Evolutionary conservation across 2,888 invertebrate genomes (phyloP), one percentile per base, ranked within the genome.

Genomic region (Synanthedon myopaeformis): DNA sequence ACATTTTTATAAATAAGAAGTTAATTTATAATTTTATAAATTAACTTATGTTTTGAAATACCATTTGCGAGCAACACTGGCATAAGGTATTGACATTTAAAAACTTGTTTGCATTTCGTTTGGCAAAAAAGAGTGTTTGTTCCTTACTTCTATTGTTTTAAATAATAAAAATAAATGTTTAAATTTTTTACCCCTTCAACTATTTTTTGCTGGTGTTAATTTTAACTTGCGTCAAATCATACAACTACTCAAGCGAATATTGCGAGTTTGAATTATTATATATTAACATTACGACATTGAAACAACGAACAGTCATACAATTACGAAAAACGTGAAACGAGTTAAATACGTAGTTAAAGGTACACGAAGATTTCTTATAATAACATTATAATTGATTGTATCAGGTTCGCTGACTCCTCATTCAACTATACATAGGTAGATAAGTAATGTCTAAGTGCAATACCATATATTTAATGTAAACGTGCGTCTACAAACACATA

Each of bases 391-490:
- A 23, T 23, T 23, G 76, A 70, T 35, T 58, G 72, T 74, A 72
- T 79, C 81, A 83, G 84, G 82, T 83, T 80, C 59, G 61, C 68
- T 53, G 84, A 84, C 83, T 85, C 82, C 45, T 45, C 42, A 12
- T 17, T 49, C 19, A 59, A 57, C 57, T 54, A 60, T 54, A 57
- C 51, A 50, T 49, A 17, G 52, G 55, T 59, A n/a, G n/a, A n/a
- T n/a, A n/a, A 58, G 58, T 17, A 58, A 60, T 59, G 52, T 57
- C 56, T 58, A 56, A 54, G 64, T 62, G 60, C 63, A 55, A 55
- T 54, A 56, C 52, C 52, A 51, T 13, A 42, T 52, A 58, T 55
- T 55, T 53, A 53, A 51, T 60, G 56, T 53, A 52, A 52, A 51
- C 49, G 50, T 53, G 56, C 52, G 52, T 57, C 53, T 55, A 61